phyloP scores from a whole-genome alignment of 2,113 vertebrate species.

The Syngnathus scovelli region DNA sequence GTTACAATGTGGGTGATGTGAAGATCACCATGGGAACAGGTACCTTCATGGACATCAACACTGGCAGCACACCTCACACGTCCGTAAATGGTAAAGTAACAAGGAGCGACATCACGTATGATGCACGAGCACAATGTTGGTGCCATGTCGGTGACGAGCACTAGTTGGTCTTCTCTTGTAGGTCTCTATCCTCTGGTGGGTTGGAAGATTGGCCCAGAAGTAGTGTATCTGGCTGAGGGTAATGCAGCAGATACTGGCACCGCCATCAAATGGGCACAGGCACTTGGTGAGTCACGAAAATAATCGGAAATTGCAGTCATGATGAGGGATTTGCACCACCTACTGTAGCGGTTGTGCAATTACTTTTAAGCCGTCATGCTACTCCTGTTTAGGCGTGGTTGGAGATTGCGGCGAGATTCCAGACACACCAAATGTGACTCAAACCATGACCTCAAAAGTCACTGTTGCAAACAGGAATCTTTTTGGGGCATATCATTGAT shows the following conservation, averaged over 20 bases:
- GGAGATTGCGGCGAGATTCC: background rate
- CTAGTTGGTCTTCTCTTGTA: slow-evolving; percentile 44
- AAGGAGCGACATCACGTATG: no score
- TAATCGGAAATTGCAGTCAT: background rate
- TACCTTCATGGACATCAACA: slow-evolving; percentile 93
- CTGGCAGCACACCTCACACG: slow-evolving; percentile 78
- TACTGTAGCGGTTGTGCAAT: no score
- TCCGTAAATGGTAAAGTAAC: slow-evolving; percentile 70
- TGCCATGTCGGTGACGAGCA: background rate
- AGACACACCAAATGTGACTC: background rate
- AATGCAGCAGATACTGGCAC: slow-evolving; percentile 84
- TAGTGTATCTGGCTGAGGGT: slow-evolving; percentile 88
- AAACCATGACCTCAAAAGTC: no score
- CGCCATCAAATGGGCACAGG: slow-evolving; percentile 86
- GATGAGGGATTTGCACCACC: no score
- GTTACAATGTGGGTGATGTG: slow-evolving; percentile 85
- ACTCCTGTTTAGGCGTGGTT: background rate
- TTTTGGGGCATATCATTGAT: no score
- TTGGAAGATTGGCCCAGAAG: slow-evolving; percentile 91
- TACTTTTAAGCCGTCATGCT: background rate
- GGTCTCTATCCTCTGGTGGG: slow-evolving; percentile 92
- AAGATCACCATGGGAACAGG: slow-evolving; percentile 97
- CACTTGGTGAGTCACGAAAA: slow-evolving; percentile 75
- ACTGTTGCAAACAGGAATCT: no score
- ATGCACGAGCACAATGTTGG: background rate